Percentiles rank a stretch among this genome's conserved stretches.
Conservation (phyloP, 2,113 vertebrate genomes). For the Paramormyrops kingsleyae region DNA sequence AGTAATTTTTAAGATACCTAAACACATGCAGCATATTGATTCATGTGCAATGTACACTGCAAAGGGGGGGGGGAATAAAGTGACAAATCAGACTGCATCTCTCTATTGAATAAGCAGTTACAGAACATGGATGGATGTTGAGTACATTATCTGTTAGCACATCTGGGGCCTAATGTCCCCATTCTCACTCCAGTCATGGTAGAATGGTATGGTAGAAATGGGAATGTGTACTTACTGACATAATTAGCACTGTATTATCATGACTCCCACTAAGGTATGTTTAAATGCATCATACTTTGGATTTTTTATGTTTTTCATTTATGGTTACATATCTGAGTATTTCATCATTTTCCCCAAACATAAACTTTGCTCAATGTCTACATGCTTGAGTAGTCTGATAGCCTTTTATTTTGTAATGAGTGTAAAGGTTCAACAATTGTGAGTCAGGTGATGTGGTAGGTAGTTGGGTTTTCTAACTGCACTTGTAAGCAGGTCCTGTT, state of each 20-base stretch:
- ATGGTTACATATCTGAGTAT: background rate
- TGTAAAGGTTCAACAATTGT: background rate
- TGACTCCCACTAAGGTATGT: background rate
- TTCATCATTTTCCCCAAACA: background rate
- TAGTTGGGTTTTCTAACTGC: background rate
- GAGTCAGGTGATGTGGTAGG: background rate
- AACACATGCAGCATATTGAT: background rate
- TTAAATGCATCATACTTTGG: background rate
- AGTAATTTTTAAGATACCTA: background rate
- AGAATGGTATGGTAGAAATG: background rate
- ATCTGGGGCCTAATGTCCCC: background rate
- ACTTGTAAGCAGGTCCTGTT: background rate
- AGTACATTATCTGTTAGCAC: background rate
- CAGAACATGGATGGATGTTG: background rate
- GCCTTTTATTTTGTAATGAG: background rate
- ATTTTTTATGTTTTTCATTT: background rate
- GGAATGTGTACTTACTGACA: background rate
- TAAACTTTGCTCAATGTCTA: background rate
- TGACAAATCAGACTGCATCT: background rate
- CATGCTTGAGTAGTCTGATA: background rate
- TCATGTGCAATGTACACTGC: background rate
- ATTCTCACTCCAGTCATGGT: background rate
- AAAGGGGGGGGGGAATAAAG: background rate
- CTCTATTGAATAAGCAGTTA: background rate
- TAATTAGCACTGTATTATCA: background rate